Base-by-base conservation (phyloP, 2,113 vertebrate genomes). In the Aspiorhynchus laticeps region DNA sequence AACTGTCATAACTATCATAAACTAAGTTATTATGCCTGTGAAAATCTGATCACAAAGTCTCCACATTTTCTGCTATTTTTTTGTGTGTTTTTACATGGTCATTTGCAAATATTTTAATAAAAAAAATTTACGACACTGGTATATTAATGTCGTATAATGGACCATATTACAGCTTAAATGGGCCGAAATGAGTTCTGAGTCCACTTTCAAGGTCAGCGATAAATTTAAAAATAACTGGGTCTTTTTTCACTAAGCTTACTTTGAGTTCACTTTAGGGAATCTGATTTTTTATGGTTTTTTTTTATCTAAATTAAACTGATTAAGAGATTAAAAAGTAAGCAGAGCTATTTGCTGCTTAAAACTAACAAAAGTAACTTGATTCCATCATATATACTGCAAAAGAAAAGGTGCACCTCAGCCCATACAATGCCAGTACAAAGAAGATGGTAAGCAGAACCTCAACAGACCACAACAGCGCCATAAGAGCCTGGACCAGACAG, bases 391-490 rank as follows among this genome's bases (percentile, higher is more conserved):
- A 71, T 28, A 38, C 38, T 31, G 33, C 63, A 82, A 76, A 33
- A 26, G 8, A 76, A 38, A 56, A 33, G n/a, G 4, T 69, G 56
- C 43, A 56, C 53, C 53, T 19, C 10, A 86, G 15, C 43, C 31
- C 28, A 31, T 43, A 46, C 15, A 38, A 51, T 53, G 9, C 61
- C 31, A n/a, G 24, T 48, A 53, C 71, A 86, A 82, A 75, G 48
- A 48, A 78, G 81, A 82, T 31, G 36, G 8, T 24, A 9, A 36
- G 65, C 59, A 74, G 31, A 73, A 12, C 71, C 36, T 36, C 31
- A 80, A 67, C 48, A 76, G 17, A 83, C 71, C 36, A 69, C 61
- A 86, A 51, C 41, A 83, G 43, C 77, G 69, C 26, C 56, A 65
- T 48, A 33, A 80, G 51, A 80, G 85, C 41, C 51, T 61, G 21